A percentile compares a stretch with the other conserved stretches of the same genome.
These are phyloP conservation scores for Equus przewalskii DNA, from an alignment of 2,113 vertebrate genomes.

Conservation along the genomic window DNA sequence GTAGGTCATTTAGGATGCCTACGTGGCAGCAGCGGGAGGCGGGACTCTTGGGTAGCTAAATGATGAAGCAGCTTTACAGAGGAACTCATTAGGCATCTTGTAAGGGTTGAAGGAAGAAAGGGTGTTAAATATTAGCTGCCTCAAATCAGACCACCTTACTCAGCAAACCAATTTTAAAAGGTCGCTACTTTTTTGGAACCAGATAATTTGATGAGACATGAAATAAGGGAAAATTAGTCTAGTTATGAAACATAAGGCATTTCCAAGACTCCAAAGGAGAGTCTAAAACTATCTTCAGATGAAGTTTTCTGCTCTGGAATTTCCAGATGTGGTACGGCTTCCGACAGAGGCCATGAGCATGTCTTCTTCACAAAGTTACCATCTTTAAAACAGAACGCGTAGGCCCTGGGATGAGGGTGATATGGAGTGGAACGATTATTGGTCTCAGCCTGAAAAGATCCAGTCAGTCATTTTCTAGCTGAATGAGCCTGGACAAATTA, in stretches of 20 bases:
- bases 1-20: neutral
- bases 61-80: neutral
- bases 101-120: neutral
- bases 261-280: neutral
- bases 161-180: conserved; percentile 9
- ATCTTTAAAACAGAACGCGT: neutral
- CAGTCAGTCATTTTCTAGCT: neutral
- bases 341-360: neutral
- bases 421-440: neutral
- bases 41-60: neutral
- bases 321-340: neutral
- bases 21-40: neutral
- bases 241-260: neutral
- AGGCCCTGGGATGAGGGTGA: neutral
- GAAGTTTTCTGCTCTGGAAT: neutral
- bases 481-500: neutral
- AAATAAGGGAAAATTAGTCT: conserved; percentile 1
- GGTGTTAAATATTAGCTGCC: neutral
- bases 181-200: neutral
- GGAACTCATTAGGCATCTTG: neutral
- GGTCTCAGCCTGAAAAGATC: neutral
- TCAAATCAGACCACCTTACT: neutral
- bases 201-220: conserved; percentile 44
- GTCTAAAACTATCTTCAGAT: neutral
- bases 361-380: neutral